Percentiles rank a stretch among this genome's conserved stretches.
These are phyloP conservation scores for Artibeus lituratus DNA, from an alignment of 2,797 vertebrate species.

Conservation along the genomic window DNA sequence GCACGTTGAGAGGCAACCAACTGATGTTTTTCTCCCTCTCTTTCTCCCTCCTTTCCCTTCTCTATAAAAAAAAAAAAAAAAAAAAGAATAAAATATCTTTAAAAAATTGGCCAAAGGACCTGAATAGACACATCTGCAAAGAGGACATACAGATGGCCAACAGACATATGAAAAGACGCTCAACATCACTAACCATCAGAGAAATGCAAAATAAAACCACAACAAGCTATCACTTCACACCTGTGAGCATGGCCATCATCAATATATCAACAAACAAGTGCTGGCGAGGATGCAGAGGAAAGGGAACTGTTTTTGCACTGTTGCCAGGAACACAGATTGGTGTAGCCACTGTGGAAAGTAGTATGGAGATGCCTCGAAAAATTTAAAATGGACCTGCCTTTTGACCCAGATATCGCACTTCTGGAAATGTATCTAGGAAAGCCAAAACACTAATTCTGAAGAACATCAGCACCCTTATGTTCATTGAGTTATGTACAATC, in stretches of 20 bases:
- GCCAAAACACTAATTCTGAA: background rate
- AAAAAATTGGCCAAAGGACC: background rate
- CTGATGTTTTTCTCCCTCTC: too few species aligned
- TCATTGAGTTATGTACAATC: background rate
- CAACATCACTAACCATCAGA: background rate
- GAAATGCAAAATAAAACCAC: background rate
- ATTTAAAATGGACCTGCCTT: background rate
- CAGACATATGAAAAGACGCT: background rate
- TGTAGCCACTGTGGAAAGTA: background rate
- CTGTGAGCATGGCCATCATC: background rate
- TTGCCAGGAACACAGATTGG: background rate
- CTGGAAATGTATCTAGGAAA: background rate
- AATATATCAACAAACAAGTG: background rate
- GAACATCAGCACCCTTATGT: background rate
- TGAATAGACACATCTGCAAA: background rate
- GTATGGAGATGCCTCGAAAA: background rate
- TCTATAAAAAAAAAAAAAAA: background rate
- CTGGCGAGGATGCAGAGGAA: background rate
- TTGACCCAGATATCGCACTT: background rate
- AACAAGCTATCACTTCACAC: background rate
- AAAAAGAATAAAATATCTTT: background rate
- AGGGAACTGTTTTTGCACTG: background rate
- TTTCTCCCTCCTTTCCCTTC: background rate
- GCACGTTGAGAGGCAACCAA: background rate
- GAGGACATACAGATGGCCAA: background rate